Evolutionary conservation across 2,888 invertebrate genomes (phyloP), one percentile per base, ranked within the genome.

Genomic region (Caenorhabditis sp.): DNA sequence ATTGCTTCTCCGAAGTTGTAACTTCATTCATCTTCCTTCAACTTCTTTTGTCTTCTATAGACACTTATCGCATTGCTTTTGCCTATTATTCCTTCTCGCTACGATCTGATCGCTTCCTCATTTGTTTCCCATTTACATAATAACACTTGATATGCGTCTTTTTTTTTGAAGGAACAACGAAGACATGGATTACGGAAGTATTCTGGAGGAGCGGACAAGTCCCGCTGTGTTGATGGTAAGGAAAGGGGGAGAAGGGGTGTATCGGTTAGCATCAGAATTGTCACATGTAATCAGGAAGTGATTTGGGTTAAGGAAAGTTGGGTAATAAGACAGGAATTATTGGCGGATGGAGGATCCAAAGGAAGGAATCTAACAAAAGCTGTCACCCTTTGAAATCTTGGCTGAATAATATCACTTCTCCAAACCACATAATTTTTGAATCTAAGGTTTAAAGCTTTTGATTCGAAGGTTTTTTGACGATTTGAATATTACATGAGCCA

Each of bases 191-290:
- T 85, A 87, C 64, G 87, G 85, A 28, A 87, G 81, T 44, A 85
- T 91, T 61, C 87, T 91, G 26, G 90, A 91, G 59, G 91, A 91
- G 63, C 84, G 86, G 31, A 88, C 91, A 38, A 90, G 87, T 80
- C 85, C 89, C 19, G 82, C 82, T 41, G 89, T 88, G 59, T 79
- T 91, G 24, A 89, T 89, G 86, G 91, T 91, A 64, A 61, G 85
- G n/a, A 69, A 19, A 24, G 8, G 49, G 31, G 35, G 31, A 44
- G 44, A 35, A 5, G 47, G 63, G 41, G n/a, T 56, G 72, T 51
- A 63, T 63, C 69, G 73, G 66, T 47, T 64, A 64, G 47, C 61
- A 61, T 12, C 22, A 54, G 6, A 22, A n/a, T 4, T 41, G 38
- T 6, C 6, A 47, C 47, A 61, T 58, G 35, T 31, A 44, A 28